Percentiles rank a stretch among this genome's conserved stretches.
phyloP scores from a whole-genome alignment of 2,797 vertebrate genomes.

The Coreius guichenoti region DNA sequence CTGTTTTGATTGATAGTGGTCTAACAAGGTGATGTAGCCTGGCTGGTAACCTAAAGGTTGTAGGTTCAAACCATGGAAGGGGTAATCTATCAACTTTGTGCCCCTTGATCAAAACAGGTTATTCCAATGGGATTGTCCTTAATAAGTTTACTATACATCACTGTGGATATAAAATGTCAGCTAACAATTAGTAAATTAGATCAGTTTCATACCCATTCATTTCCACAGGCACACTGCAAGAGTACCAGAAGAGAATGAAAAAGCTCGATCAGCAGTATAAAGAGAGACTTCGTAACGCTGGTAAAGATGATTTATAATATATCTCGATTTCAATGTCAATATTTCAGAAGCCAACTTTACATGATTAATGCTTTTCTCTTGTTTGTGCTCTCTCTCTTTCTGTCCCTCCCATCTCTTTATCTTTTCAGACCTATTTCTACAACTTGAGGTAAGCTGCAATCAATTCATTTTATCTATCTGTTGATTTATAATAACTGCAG shows the following conservation, averaged over 20 bases:
- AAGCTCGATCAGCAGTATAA: conserved; percentile 98
- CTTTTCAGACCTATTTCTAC: conserved; percentile 92
- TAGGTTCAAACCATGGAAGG: background rate
- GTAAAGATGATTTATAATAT: conserved; percentile 64
- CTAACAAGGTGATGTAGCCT: background rate
- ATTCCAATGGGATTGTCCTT: background rate
- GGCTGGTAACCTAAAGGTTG: background rate
- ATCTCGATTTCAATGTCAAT: background rate
- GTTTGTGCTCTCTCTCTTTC: conserved; percentile 23
- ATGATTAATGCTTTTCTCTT: background rate
- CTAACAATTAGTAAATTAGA: background rate
- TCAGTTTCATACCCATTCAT: background rate
- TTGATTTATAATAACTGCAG: background rate
- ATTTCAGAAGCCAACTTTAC: background rate
- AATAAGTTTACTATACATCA: background rate
- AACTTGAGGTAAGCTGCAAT: conserved; percentile 90
- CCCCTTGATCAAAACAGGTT: background rate
- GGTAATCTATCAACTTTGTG: background rate
- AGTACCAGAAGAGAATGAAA: conserved; percentile 99
- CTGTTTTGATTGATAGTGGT: background rate
- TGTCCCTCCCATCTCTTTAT: conserved; percentile 52
- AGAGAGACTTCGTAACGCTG: conserved; percentile 95
- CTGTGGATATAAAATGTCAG: background rate
- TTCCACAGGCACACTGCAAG: conserved; percentile 89
- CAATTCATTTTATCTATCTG: background rate